A percentile compares a stretch with the other conserved stretches of the same genome.
Evolutionary conservation across 2,888 invertebrate species (phyloP).

Genomic region (Polyommatus icarus): DNA sequence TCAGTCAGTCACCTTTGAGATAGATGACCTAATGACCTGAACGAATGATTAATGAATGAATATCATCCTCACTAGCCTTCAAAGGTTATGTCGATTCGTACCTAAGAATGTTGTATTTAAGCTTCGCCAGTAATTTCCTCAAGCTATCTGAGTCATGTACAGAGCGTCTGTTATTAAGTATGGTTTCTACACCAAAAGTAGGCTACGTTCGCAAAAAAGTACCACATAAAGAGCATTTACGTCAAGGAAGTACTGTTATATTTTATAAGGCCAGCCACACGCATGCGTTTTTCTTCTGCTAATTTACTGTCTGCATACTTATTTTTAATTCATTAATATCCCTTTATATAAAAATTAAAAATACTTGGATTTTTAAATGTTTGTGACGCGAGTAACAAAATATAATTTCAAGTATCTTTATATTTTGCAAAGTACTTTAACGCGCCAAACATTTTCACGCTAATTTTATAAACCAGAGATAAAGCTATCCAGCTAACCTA

Average conservation of each 20-base stretch:
- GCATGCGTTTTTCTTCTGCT: background rate
- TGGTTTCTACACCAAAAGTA: background rate
- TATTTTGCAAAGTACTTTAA: too few relatives aligned
- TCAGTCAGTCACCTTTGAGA: too few relatives aligned
- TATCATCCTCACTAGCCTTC: background rate
- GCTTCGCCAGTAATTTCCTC: background rate
- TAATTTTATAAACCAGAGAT: too few relatives aligned
- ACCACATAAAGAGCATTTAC: background rate
- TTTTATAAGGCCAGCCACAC: background rate
- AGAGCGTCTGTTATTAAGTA: background rate
- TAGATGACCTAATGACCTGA: too few relatives aligned
- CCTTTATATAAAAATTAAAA: too few relatives aligned
- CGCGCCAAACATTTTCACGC: too few relatives aligned
- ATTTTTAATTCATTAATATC: background rate
- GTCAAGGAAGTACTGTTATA: background rate
- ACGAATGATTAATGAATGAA: too few relatives aligned
- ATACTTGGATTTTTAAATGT: too few relatives aligned
- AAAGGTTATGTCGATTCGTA: background rate
- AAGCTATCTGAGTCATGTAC: background rate
- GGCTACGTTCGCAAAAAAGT: background rate
- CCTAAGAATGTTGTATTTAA: too few relatives aligned
- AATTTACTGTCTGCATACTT: background rate
- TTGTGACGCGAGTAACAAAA: too few relatives aligned
- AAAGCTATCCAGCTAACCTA: too few relatives aligned
- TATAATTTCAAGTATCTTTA: too few relatives aligned